Evolutionary conservation across 2,888 invertebrate genomes (phyloP).

Genomic region (Ormyrus nitidulus): DNA sequence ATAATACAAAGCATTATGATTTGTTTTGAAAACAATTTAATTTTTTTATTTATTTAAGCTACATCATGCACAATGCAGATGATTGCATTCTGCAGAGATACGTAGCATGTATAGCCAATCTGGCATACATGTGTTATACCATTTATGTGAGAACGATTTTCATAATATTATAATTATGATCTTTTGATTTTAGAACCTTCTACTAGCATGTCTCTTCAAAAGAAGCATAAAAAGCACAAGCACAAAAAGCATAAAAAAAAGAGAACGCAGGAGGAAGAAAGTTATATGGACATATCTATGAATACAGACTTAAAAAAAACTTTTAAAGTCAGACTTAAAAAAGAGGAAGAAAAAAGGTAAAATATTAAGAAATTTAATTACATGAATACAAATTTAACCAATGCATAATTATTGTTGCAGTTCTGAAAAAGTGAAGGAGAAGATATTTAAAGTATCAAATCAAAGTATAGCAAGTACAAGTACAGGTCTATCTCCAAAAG

Average conservation of each 20-base stretch:
- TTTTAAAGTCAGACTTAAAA: conserved; percentile 77
- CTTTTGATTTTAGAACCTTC: background rate
- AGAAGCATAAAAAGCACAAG: conserved; percentile 82
- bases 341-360: conserved; percentile 74
- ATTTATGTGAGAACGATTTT: no score
- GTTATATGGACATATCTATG: conserved; percentile 77
- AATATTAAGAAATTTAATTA: background rate
- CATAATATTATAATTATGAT: background rate
- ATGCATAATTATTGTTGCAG: conserved; percentile 23
- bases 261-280: conserved; percentile 78
- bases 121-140: no score
- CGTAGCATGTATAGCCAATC: no score
- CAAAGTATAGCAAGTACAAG: conserved; percentile 61
- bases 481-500: conserved; percentile 68
- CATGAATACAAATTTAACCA: no score
- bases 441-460: conserved; percentile 62
- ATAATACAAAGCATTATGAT: no score
- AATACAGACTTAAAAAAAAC: conserved; percentile 75
- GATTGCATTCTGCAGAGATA: no score
- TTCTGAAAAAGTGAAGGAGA: conserved; percentile 62
- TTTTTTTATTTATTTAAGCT: no score
- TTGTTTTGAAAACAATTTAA: no score
- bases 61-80: no score
- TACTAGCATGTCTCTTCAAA: conserved; percentile 71
- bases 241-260: conserved; percentile 80